These are phyloP conservation scores for Arbacia lixula DNA, from an alignment of 53 echinoderm and acorn worm genomes.

Conservation along the genomic window DNA sequence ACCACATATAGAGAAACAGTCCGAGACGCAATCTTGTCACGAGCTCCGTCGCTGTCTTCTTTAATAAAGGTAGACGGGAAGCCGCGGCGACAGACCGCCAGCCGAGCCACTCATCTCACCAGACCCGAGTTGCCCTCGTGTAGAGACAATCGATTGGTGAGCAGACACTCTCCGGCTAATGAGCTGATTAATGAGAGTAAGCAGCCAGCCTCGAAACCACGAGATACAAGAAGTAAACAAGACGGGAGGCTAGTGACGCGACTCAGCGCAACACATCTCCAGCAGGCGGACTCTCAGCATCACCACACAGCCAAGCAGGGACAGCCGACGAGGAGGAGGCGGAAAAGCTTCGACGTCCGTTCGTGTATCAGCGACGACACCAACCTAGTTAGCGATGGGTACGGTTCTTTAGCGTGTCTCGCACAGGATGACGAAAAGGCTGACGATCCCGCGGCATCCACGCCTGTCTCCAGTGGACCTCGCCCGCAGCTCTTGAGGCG, in stretches of 20 bases:
- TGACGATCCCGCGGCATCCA: not conserved
- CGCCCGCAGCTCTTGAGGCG: not conserved
- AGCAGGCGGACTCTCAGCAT: not conserved
- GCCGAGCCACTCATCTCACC: not conserved
- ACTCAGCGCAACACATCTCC: conserved; percentile 1
- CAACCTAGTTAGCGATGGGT: conserved; percentile 13
- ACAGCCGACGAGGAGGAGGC: not conserved
- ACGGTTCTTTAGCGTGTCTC: not conserved
- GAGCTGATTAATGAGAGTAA: conserved; percentile 28
- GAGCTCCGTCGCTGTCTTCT: not conserved
- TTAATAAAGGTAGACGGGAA: not conserved
- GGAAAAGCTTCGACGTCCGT: conserved; percentile 19
- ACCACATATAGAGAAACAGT: not conserved
- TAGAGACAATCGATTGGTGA: conserved; percentile 4
- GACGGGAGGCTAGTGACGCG: not conserved
- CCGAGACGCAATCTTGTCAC: not conserved
- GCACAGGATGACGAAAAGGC: not conserved
- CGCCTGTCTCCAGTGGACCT: not conserved
- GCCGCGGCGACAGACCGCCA: not conserved
- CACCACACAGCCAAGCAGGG: not conserved
- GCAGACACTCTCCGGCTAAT: conserved; percentile 31
- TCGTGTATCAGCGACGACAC: conserved; percentile 47
- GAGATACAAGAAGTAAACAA: not conserved
- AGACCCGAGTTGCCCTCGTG: too few relatives aligned
- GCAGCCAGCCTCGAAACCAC: not conserved